Evolutionary conservation across 2,113 vertebrate genomes (phyloP).

Genomic region (Ammodytes dubius): DNA sequence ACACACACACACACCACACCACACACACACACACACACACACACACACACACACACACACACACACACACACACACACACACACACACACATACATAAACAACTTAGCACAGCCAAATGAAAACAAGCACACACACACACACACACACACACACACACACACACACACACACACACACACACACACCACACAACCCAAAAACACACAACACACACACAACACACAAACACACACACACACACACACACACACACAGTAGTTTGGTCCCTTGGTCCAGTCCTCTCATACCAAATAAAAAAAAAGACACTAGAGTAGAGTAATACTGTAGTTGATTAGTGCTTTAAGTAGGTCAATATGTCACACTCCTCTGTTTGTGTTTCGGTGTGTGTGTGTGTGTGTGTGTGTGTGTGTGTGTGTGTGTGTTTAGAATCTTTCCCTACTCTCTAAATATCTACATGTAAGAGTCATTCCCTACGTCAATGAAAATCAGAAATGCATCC

Average conservation of each 20-base stretch:
- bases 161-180: slow-evolving; percentile 40
- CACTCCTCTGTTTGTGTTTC: background rate
- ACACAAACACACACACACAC: slow-evolving; percentile 31
- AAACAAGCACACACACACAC: slow-evolving; percentile 23
- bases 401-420: slow-evolving; percentile 19
- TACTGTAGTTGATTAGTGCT: slow-evolving; percentile 47
- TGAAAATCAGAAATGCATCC: slow-evolving; percentile 70
- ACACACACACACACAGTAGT: slow-evolving; percentile 61
- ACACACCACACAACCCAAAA: no score
- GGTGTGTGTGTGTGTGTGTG: slow-evolving; percentile 21
- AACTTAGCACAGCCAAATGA: background rate
- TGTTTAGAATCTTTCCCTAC: background rate
- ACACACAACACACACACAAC: slow-evolving; percentile 46
- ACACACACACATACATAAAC: slow-evolving; percentile 45
- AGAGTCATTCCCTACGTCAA: slow-evolving; percentile 7
- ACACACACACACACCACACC: slow-evolving; percentile 13
- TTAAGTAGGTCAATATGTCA: slow-evolving; percentile 49
- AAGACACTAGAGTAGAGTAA: background rate
- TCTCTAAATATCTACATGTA: background rate
- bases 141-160: slow-evolving; percentile 10
- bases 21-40: slow-evolving; percentile 28
- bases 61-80: slow-evolving; percentile 48
- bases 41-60: slow-evolving; percentile 8
- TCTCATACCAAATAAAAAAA: slow-evolving; percentile 39
- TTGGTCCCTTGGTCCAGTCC: slow-evolving; percentile 49